Conservation (phyloP, 1,140 invertebrate species). For the Drosophila tristis region DNA sequence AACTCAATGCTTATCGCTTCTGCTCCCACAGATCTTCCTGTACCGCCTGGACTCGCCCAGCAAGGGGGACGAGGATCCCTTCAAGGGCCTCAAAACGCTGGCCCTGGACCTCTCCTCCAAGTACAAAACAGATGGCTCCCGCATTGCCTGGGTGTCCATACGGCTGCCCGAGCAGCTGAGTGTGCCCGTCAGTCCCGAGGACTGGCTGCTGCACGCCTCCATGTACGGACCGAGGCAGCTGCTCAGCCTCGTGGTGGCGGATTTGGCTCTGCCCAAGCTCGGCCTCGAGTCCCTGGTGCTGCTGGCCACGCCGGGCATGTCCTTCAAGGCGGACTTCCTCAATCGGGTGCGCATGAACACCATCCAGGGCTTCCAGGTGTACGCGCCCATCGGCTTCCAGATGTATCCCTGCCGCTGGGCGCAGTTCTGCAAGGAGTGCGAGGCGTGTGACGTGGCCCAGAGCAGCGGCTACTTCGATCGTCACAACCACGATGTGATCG, state of each 20-base stretch:
- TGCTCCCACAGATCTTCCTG: conserved; percentile 85
- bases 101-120: conserved; percentile 88
- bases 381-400: conserved; percentile 92
- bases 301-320: conserved; percentile 87
- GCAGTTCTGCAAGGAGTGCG: conserved; percentile 85
- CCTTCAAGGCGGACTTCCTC: conserved; percentile 91
- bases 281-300: conserved; percentile 89
- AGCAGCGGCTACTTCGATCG: conserved; percentile 92
- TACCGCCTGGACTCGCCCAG: conserved; percentile 87
- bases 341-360: conserved; percentile 95
- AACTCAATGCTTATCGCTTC: background rate
- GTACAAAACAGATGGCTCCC: conserved; percentile 88
- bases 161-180: conserved; percentile 85
- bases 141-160: conserved; percentile 90
- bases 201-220: conserved; percentile 71
- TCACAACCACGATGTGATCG: conserved; percentile 89
- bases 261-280: conserved; percentile 90
- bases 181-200: conserved; percentile 40
- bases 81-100: conserved; percentile 87
- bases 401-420: conserved; percentile 87
- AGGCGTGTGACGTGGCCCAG: conserved; percentile 90
- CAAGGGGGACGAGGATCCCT: conserved; percentile 88
- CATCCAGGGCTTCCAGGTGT: conserved; percentile 91
- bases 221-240: conserved; percentile 83
- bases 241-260: conserved; percentile 89